Base-by-base conservation (phyloP, 2,113 vertebrate genomes). In the Ammodytes marinus region DNA sequence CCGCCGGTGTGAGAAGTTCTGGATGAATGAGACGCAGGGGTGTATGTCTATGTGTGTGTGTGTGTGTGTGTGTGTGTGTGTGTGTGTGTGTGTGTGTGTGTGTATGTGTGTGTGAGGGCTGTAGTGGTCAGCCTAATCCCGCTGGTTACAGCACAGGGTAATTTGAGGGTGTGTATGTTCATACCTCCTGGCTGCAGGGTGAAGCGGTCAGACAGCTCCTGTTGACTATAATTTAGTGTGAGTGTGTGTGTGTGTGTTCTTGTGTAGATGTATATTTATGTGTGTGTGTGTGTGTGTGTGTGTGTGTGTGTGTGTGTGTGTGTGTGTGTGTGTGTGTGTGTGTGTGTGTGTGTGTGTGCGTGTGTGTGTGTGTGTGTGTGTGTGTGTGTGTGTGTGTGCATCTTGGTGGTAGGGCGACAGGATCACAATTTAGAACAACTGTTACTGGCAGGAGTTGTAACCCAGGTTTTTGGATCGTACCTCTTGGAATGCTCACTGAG, bases 121-220 rank as follows among this genome's bases (percentile, higher is more conserved):
- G 69, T 8, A 64, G 89, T 64, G 86, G 87, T 91, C 87, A 89
- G 87, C 64, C 63, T 88, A 82, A 91, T 90, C 88, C 88, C 70
- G 15, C 84, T 86, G 87, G 80, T 80, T 84, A 59, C 70, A 88
- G 88, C 76, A 73, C 68, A 90, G 85, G 88, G 89, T 91, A 89
- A 93, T 91, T 93, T 92, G 89, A 93, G 92, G 91, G 91, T 89
- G 88, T 91, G 88, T 89, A 84, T 92, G 84, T 92, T 87, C 89
- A 86, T 90, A 91, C 88, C 92, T 92, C 90, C 78, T 82, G 76
- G 82, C 80, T 89, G 85, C 80, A 69, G 90, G 68, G 83, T 90
- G 90, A 92, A 83, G 88, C 11, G 86, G 90, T 93, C 88, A 90
- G 90, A 86, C 87, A 46, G 83, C 87, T 89, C 85, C 86, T 76